Evolutionary conservation across 2,888 invertebrate species (phyloP), one percentile per base, ranked within the genome.

Genomic region (Onchidella celtica): DNA sequence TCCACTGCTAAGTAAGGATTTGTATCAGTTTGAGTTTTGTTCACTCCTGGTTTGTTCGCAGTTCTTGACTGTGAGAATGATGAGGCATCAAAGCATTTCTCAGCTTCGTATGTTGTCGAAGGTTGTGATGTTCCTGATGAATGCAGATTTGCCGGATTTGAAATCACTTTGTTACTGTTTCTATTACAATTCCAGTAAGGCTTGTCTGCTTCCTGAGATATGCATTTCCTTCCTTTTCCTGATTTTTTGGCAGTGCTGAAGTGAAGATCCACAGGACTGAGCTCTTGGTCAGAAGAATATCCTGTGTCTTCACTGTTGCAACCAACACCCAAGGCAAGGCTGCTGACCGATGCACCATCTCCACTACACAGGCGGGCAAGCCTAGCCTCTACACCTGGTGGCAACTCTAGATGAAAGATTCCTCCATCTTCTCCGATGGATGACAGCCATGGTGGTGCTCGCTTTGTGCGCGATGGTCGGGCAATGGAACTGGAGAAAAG

Each of bases 251-350:
- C 24, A 38, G n/a, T 9, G 3, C 11, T 32, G 9, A 9, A 32
- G 9, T 47, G 40, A 34, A 27, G 40, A 29, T 75, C 75, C 32
- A 40, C 1, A n/a, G n/a, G 2, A 21, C 29, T 29, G 38, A 57
- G 21, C 2, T 84, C 84, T 3, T 76, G 75, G 47, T 84, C 84
- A 0, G 84, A 84, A 59, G 84, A 82, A 63, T 84, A 84, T 32
- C 84, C 84, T 1, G 84, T 84, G 32, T 84, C 84, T 34, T 84
- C 84, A 47, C 84, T 84, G 73, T 79, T 81, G n/a, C 82, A 82
- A 1, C 79, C 74, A 47, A 27, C 6, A 4, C 79, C 74, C 9
- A 73, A 57, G n/a, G 79, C 73, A 17, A 79, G 55, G 29, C 79
- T 80, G 73, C 79, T 82, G 21, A 79, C 55, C 29, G 73, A 79